phyloP scores from a whole-genome alignment of 2,797 vertebrate species.

The Martes flavigula region DNA sequence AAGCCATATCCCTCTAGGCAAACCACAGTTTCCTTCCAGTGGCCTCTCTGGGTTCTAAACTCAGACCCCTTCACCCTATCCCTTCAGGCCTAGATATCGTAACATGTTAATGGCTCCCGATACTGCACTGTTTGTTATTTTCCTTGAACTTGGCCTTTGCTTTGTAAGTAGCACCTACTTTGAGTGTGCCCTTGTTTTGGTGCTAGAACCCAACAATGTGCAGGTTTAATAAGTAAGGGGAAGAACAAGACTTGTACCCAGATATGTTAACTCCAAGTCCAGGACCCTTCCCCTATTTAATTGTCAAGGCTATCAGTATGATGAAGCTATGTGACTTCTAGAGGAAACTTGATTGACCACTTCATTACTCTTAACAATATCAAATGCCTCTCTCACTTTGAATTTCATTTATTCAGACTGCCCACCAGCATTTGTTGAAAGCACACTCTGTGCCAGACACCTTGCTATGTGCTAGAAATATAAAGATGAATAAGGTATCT shows the following conservation, averaged over 20 bases:
- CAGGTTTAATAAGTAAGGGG: not conserved
- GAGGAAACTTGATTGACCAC: not conserved
- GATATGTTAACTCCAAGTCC: not conserved
- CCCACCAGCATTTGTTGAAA: not conserved
- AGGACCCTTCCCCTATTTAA: not conserved
- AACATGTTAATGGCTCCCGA: not conserved
- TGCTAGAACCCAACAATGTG: not conserved
- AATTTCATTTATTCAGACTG: not conserved
- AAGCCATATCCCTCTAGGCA: not conserved
- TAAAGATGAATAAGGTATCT: not conserved
- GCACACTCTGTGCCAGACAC: not conserved
- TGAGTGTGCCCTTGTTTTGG: not conserved
- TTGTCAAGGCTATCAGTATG: not conserved
- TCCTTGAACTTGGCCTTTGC: not conserved
- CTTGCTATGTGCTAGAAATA: not conserved
- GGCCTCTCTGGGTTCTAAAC: not conserved
- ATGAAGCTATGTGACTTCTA: not conserved
- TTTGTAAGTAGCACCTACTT: not conserved
- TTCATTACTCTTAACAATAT: not conserved
- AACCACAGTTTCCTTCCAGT: not conserved
- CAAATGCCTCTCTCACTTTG: not conserved
- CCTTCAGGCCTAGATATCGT: not conserved
- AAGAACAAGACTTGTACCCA: not conserved
- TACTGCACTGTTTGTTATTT: not conserved
- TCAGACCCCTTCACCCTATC: accelerated